A percentile compares a stretch with the other conserved stretches of the same genome.
phyloP scores from a whole-genome alignment of 1,140 invertebrate species.

The Procambarus clarkii region DNA sequence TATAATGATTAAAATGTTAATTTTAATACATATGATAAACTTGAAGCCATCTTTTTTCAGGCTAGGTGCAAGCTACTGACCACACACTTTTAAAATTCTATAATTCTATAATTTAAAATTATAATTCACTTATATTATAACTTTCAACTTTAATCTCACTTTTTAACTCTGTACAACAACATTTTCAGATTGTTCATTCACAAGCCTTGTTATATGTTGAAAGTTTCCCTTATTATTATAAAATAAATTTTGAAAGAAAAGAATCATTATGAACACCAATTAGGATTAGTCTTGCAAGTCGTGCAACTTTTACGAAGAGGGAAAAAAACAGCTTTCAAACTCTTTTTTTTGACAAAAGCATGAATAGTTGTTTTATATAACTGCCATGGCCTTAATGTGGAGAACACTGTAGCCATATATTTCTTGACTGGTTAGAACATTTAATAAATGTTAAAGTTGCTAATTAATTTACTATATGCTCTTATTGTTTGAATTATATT shows the following conservation, averaged over 20 bases:
- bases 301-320: background rate
- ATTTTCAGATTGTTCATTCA: slow-evolving; percentile 2
- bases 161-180: background rate
- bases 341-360: no score
- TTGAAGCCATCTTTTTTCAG: slow-evolving; percentile 1
- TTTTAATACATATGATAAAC: background rate
- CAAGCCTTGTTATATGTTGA: background rate
- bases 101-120: background rate
- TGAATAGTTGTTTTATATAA: background rate
- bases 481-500: background rate
- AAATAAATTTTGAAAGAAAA: background rate
- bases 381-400: background rate
- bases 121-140: slow-evolving; percentile 2
- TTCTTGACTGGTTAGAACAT: background rate
- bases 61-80: background rate
- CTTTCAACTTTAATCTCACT: background rate
- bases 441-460: background rate
- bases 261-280: background rate
- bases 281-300: background rate
- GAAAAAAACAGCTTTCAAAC: background rate
- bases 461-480: background rate
- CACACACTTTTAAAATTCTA: background rate
- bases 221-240: background rate
- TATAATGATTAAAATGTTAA: slow-evolving; percentile 17
- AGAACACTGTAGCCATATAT: background rate